phyloP scores from a whole-genome alignment of 2,797 vertebrate species.

The Oceanodroma leucorhoa region DNA sequence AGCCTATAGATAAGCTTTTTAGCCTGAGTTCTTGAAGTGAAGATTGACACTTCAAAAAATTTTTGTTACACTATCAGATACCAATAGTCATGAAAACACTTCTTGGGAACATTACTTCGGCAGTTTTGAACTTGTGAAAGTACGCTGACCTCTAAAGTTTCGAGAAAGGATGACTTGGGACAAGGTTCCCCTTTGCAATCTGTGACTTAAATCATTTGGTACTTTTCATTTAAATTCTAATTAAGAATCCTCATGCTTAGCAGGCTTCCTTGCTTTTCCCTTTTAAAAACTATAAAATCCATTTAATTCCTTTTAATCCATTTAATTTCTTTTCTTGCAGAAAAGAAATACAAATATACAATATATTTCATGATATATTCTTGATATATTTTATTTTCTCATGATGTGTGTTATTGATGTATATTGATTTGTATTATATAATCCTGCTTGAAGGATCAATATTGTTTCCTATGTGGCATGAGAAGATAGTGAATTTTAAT shows the following conservation, averaged over 20 bases:
- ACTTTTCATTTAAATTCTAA: background rate
- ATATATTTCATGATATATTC: background rate
- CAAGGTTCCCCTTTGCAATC: background rate
- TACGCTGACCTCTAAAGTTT: background rate
- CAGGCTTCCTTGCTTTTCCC: background rate
- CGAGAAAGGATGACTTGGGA: background rate
- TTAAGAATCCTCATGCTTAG: background rate
- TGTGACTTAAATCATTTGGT: background rate
- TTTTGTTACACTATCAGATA: background rate
- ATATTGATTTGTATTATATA: background rate
- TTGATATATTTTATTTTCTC: background rate
- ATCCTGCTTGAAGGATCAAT: background rate
- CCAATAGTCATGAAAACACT: background rate
- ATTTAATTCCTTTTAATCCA: background rate
- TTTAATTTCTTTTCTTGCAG: background rate
- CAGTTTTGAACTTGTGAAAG: background rate
- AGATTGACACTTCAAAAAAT: background rate
- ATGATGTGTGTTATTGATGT: background rate
- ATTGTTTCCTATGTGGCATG: background rate
- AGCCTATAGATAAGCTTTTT: background rate
- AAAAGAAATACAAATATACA: background rate
- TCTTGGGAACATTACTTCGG: background rate
- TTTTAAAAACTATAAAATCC: background rate
- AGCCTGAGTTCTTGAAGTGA: background rate
- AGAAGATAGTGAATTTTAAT: background rate